Conservation (phyloP, 2,888 invertebrate genomes). For the Sclerodermus sp. region DNA sequence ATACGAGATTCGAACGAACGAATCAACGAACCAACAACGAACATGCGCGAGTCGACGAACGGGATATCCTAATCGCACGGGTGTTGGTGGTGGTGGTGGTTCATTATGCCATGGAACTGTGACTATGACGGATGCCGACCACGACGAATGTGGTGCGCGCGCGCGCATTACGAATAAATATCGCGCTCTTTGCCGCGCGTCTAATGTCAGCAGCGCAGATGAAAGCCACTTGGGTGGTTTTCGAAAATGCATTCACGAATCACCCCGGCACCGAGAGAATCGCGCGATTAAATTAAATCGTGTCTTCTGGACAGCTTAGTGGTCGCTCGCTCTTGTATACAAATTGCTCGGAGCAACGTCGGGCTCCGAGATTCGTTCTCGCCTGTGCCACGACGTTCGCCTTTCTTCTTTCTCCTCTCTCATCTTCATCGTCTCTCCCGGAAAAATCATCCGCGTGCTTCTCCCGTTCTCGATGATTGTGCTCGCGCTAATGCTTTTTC, state of each 20-base stretch:
- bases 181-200: slow-evolving; percentile 31
- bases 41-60: slow-evolving; percentile 19
- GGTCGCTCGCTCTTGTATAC: too few relatives aligned
- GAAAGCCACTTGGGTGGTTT: slow-evolving; percentile 34
- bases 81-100: too few relatives aligned
- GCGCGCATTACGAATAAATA: slow-evolving; percentile 36
- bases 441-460: too few relatives aligned
- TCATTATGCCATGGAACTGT: slow-evolving; percentile 31
- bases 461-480: too few relatives aligned
- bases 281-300: slow-evolving; percentile 10
- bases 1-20: slow-evolving; percentile 8
- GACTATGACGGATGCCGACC: slow-evolving; percentile 37
- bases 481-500: too few relatives aligned
- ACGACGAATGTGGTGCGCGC: slow-evolving; percentile 33
- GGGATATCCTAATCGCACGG: slow-evolving; percentile 39
- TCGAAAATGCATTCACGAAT: slow-evolving; percentile 22
- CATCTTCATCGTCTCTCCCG: too few relatives aligned
- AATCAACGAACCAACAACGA: slow-evolving; percentile 13
- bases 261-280: not conserved
- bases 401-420: too few relatives aligned
- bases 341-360: too few relatives aligned
- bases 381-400: too few relatives aligned
- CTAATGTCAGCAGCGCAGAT: slow-evolving; percentile 17
- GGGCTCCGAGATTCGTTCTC: too few relatives aligned
- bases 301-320: not conserved